Evolutionary conservation across 2,113 vertebrate species (phyloP), one percentile per base, ranked within the genome.

Genomic region (Clupea harengus): DNA sequence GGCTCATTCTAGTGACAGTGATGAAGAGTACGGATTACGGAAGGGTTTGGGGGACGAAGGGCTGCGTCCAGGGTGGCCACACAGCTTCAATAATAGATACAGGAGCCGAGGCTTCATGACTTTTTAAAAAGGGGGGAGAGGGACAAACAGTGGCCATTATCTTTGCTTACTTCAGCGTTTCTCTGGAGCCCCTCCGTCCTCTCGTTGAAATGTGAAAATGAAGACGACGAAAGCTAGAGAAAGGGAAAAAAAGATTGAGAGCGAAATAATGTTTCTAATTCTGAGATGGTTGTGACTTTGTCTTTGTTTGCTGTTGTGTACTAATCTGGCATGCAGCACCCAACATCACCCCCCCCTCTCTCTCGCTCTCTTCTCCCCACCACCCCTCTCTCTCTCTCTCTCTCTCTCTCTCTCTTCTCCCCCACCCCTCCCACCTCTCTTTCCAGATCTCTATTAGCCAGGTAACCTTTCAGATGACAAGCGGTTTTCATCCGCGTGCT

Each of bases 401-500:
- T 11, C n/a, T 11, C 67, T 28, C 57, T 64, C 20, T 8, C 20
- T 60, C 57, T 10, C 6, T 7, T 32, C 64, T 15, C 25, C 11
- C 25, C 28, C 64, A 67, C 64, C 64, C 39, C 39, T 39, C 39
- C 39, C 81, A 84, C 86, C 54, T 49, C 83, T 85, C 52, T 75
- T 72, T 32, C 28, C 72, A 78, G 25, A 15, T 78, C 72, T 85
- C 87, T 87, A 90, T 91, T 91, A 91, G 87, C 82, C 75, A 81
- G 64, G 82, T 92, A 92, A 92, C 90, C 90, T 91, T 92, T 91
- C 50, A 67, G 82, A 81, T 84, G 89, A 89, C 88, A 90, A 82
- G 87, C 81, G 45, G 67, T 50, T 85, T 85, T 82, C 67, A 87
- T 88, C 89, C 85, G 83, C 45, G 81, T 83, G 87, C 86, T 91